Base-by-base conservation (phyloP, 2,113 vertebrate genomes). In the Phalacrocorax aristotelis region DNA sequence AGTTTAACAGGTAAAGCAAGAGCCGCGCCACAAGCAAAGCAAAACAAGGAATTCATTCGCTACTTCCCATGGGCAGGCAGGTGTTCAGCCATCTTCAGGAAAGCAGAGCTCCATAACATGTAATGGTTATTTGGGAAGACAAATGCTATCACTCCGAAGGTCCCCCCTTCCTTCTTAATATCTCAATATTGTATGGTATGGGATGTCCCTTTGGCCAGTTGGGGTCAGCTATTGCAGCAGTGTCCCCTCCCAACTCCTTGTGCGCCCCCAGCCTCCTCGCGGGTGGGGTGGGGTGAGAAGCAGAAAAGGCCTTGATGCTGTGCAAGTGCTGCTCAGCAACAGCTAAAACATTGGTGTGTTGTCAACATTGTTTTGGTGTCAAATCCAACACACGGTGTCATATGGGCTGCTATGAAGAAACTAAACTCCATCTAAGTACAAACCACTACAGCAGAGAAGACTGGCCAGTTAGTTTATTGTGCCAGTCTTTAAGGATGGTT, bases 81-180 rank as follows among this genome's bases (percentile, higher is more conserved):
- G 32, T 62, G 48, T 90, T 77, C 18, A 34, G 20, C 15, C 23
- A 46, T 46, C 61, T 82, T 21, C 40, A 27, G 60, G 38, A 55
- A 60, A 30, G 54, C 38, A 54, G 32, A 10, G 27, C 44, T 72
- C 25, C 0, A 1, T 77, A 34, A 29, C 0, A 1, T 3, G 0
- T 40, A 58, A 27, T 2, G 4, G 36, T 60, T 68, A 7, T 3
- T n/a, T 64, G 30, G n/a, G 42, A 62, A 26, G 54, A 11, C 30
- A 68, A 40, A n/a, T 6, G 10, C 34, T 3, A 1, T 42, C 6
- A 14, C 8, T 55, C 29, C 8, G 2, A 21, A n/a, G 0, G 5
- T 76, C 44, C 10, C 7, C 5, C 16, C 13, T 36, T 75, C 51
- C n/a, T 74, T 13, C 13, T 69, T 14, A 38, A 38, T 38, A 38